Percentiles rank a stretch among this genome's conserved stretches.
These are phyloP conservation scores for Agrotis ipsilon DNA, from an alignment of 2,888 invertebrate species.

Conservation along the genomic window DNA sequence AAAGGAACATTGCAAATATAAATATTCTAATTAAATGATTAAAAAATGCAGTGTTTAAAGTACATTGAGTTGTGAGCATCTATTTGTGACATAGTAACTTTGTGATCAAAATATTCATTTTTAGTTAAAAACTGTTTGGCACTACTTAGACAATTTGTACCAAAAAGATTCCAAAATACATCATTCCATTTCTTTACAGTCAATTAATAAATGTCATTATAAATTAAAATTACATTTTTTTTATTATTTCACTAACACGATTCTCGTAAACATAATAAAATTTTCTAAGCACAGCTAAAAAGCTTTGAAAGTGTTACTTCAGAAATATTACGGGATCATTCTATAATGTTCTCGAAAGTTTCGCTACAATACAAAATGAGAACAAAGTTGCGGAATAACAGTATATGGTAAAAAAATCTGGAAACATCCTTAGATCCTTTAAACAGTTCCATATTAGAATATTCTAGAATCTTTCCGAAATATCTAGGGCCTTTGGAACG, in stretches of 20 bases:
- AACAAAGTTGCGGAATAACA: no score
- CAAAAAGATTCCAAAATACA: slow-evolving; percentile 48
- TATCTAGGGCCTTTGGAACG: no score
- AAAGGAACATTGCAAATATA: slow-evolving; percentile 44
- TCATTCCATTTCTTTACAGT: slow-evolving; percentile 32
- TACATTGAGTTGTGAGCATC: slow-evolving; percentile 11
- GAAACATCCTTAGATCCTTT: no score
- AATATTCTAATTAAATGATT: slow-evolving; percentile 10
- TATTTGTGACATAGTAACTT: slow-evolving; percentile 55
- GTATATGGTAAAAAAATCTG: no score
- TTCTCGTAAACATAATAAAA: slow-evolving; percentile 25
- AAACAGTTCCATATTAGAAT: no score
- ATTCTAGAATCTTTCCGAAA: no score
- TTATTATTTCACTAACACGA: slow-evolving; percentile 24
- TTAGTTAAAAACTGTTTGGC: slow-evolving; percentile 45
- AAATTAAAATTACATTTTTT: slow-evolving; percentile 34
- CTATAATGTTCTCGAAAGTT: no score
- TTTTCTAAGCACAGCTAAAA: slow-evolving; percentile 59
- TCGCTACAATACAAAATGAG: no score
- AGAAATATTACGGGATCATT: no score
- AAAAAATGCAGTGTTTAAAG: slow-evolving; percentile 14
- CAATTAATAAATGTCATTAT: slow-evolving; percentile 22
- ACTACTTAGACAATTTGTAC: slow-evolving; percentile 52
- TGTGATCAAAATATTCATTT: slow-evolving; percentile 25
- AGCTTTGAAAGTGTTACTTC: slow-evolving; percentile 42